These are phyloP conservation scores for Cherax destructor DNA, from an alignment of 1,140 invertebrate species.

Conservation along the genomic window DNA sequence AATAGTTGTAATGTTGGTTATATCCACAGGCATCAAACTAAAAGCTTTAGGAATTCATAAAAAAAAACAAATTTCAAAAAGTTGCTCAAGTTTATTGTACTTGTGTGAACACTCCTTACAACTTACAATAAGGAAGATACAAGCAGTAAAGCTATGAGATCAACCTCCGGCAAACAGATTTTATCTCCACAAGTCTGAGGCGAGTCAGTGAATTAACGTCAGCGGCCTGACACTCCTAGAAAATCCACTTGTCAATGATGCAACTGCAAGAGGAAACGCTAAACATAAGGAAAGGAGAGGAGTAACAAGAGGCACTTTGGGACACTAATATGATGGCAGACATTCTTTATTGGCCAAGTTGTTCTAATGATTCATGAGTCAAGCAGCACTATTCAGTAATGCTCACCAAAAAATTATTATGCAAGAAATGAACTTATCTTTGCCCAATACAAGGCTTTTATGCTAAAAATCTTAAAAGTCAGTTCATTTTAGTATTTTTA, in stretches of 20 bases:
- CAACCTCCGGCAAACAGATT: constrained; percentile 64
- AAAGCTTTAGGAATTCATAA: neutral
- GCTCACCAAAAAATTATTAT: too few species aligned
- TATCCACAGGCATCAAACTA: neutral
- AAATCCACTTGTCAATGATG: constrained; percentile 40
- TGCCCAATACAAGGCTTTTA: too few species aligned
- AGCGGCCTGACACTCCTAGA: constrained; percentile 58
- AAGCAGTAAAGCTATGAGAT: constrained; percentile 70
- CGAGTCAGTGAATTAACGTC: constrained; percentile 64
- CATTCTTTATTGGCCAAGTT: too few species aligned
- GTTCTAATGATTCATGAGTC: too few species aligned
- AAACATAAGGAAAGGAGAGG: constrained; percentile 39
- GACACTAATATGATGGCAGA: neutral
- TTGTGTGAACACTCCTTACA: constrained; percentile 68
- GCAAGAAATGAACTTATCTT: too few species aligned
- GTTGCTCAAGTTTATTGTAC: constrained; percentile 68
- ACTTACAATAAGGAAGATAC: constrained; percentile 69
- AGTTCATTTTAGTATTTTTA: too few species aligned
- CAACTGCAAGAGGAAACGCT: constrained; percentile 46
- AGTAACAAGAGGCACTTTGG: constrained; percentile 51
- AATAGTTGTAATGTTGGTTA: neutral
- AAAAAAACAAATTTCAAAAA: constrained; percentile 45
- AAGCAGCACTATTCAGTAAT: too few species aligned
- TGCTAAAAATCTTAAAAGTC: too few species aligned
- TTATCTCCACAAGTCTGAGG: constrained; percentile 64